Percentiles rank a stretch among this genome's conserved stretches.
Conservation (phyloP, 2,888 invertebrate genomes). For the Fissipunctia ypsillon region DNA sequence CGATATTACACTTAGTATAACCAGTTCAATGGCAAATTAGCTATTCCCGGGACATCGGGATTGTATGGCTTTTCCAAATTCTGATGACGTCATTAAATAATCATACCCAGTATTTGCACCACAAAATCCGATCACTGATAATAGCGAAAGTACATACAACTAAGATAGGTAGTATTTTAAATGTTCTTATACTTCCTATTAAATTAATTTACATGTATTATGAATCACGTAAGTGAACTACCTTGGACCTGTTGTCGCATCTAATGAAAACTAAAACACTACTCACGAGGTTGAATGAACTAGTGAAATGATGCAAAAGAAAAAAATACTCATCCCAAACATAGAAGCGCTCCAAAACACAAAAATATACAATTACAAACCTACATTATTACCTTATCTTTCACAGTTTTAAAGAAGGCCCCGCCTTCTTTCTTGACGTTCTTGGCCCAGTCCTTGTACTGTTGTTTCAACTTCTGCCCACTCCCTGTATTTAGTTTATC, state of each 20-base stretch:
- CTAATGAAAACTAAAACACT: conserved; percentile 22
- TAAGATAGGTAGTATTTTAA: not conserved
- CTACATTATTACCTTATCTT: conserved; percentile 93
- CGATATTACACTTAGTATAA: not conserved
- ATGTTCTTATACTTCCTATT: not conserved
- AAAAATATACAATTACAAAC: conserved; percentile 10
- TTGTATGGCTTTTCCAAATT: no score
- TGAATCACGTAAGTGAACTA: not conserved
- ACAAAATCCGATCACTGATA: not conserved
- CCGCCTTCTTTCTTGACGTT: conserved; percentile 95
- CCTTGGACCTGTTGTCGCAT: not conserved
- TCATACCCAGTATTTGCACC: not conserved
- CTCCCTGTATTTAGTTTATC: conserved; percentile 87
- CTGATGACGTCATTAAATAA: not conserved
- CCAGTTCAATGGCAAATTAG: not conserved
- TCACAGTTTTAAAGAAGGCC: conserved; percentile 96
- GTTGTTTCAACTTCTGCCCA: conserved; percentile 86
- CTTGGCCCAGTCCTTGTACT: conserved; percentile 94
- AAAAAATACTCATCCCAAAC: conserved; percentile 31
- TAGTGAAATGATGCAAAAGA: conserved; percentile 1
- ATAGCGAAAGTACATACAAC: conserved; percentile 6
- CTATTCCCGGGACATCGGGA: not conserved
- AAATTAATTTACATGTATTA: not conserved
- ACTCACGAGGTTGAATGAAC: not conserved
- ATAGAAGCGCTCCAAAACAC: conserved; percentile 15